A percentile compares a stretch with the other conserved stretches of the same genome.
Conservation (phyloP, 1,140 invertebrate species). For the Philaenus spumarius region DNA sequence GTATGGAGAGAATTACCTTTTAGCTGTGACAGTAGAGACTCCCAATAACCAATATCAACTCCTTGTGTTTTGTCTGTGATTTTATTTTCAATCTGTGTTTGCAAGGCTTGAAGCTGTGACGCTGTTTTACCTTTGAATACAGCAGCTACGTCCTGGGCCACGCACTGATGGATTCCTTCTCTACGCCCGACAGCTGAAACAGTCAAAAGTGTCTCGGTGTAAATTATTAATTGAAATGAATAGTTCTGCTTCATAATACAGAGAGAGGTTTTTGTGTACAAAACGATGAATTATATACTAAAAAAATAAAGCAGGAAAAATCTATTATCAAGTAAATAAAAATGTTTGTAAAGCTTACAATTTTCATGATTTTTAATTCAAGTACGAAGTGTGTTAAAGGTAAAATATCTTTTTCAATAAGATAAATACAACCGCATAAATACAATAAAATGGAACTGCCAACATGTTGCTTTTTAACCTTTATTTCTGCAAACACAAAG, state of each 20-base stretch:
- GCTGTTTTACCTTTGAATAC: conserved; percentile 94
- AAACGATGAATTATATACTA: background rate
- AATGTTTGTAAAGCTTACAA: background rate
- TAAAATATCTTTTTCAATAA: no score
- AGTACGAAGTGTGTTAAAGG: background rate
- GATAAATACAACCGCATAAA: no score
- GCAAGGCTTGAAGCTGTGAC: conserved; percentile 72
- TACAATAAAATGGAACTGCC: no score
- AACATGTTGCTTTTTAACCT: no score
- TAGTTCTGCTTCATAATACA: no score
- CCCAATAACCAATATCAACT: conserved; percentile 96
- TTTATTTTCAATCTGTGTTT: conserved; percentile 84
- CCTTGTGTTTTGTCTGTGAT: conserved; percentile 77
- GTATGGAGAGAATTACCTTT: conserved; percentile 54
- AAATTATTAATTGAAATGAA: no score
- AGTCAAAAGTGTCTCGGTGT: no score
- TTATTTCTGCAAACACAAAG: no score
- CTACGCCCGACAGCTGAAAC: conserved; percentile 55
- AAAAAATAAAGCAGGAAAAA: conserved; percentile 6
- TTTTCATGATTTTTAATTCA: background rate
- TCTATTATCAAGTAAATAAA: background rate
- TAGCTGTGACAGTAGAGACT: conserved; percentile 84
- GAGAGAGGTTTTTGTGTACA: no score
- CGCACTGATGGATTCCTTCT: conserved; percentile 91
- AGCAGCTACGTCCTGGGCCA: conserved; percentile 80